These are phyloP conservation scores for Neodiprion lecontei DNA, from an alignment of 1,140 invertebrate genomes.

Conservation along the genomic window DNA sequence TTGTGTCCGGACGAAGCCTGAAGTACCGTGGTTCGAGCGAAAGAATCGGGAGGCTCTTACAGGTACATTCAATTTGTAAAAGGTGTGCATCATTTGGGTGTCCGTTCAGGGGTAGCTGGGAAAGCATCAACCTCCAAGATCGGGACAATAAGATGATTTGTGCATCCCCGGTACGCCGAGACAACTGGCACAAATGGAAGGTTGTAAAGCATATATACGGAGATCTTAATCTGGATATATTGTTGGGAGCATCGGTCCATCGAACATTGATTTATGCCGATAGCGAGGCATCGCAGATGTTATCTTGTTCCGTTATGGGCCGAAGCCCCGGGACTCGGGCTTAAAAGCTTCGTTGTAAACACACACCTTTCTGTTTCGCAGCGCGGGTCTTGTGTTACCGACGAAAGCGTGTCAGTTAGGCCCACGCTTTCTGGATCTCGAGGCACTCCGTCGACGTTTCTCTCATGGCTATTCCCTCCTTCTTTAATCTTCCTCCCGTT, in stretches of 20 bases:
- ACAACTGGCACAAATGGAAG: conserved; percentile 25
- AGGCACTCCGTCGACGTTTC: neutral
- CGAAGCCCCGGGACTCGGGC: conserved; percentile 17
- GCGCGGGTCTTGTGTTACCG: conserved; percentile 24
- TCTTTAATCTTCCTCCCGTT: neutral
- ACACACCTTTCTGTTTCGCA: conserved; percentile 38
- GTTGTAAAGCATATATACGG: neutral
- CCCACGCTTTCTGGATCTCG: neutral
- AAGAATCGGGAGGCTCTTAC: too few species aligned
- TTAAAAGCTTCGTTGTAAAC: conserved; percentile 41
- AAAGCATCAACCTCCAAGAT: neutral
- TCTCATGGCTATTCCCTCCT: neutral
- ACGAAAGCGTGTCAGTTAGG: neutral
- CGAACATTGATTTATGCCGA: conserved; percentile 36
- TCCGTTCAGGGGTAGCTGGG: neutral
- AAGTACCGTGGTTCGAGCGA: too few species aligned
- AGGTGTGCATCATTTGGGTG: too few species aligned
- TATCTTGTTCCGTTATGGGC: conserved; percentile 32
- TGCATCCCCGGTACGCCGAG: conserved; percentile 24
- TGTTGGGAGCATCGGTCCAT: conserved; percentile 18
- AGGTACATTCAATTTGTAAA: too few species aligned
- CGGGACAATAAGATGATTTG: conserved; percentile 30
- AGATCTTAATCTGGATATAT: conserved; percentile 34
- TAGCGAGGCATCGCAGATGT: conserved; percentile 27
- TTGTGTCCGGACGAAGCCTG: too few species aligned